Evolutionary conservation across 2,797 vertebrate species (phyloP).

Genomic region (Anguilla obscura): DNA sequence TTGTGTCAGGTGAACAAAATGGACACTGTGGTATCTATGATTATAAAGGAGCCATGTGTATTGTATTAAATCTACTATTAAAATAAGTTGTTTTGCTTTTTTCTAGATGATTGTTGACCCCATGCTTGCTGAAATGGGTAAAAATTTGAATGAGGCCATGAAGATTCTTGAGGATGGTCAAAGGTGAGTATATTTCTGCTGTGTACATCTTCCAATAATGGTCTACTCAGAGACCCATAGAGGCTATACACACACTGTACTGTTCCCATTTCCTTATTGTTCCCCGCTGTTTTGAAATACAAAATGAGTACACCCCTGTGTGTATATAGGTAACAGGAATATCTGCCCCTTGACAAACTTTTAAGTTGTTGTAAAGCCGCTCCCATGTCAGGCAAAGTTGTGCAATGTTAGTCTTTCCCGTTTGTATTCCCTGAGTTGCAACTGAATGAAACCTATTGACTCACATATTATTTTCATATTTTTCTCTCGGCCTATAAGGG

Average conservation of each 20-base stretch:
- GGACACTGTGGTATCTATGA: neutral
- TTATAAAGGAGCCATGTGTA: neutral
- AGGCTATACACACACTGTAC: neutral
- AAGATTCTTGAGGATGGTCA: constrained; percentile 84
- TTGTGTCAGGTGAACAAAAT: neutral
- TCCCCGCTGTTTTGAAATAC: neutral
- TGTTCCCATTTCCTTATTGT: neutral
- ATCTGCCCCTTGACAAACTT: neutral
- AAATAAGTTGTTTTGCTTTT: constrained; percentile 20
- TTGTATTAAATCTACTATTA: constrained; percentile 11
- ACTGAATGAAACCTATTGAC: neutral
- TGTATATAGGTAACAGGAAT: constrained; percentile 13
- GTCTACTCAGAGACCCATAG: neutral
- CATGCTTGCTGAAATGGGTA: constrained; percentile 86
- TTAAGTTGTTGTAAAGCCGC: constrained; percentile 16
- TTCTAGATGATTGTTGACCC: constrained; percentile 78
- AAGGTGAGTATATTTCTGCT: constrained; percentile 64
- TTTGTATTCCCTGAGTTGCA: neutral
- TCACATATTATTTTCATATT: neutral
- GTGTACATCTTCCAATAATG: neutral
- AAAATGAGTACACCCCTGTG: constrained; percentile 6
- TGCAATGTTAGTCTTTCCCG: constrained; percentile 33
- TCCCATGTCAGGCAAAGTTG: neutral
- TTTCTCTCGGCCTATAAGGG: constrained; percentile 50
- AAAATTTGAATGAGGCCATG: constrained; percentile 91